Conservation (phyloP, 2,888 invertebrate species). For the Helleia helle region DNA sequence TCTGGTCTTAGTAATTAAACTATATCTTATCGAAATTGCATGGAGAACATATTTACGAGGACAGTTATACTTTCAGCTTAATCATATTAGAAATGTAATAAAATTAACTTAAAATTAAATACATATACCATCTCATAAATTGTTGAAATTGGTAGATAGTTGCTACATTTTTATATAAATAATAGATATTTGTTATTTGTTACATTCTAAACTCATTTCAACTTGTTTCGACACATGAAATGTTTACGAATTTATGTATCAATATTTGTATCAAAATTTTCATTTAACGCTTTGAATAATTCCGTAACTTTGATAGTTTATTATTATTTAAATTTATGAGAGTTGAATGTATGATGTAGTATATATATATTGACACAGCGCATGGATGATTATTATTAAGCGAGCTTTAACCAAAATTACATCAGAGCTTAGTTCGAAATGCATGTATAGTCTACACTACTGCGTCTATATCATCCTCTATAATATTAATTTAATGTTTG, state of each 20-base stretch:
- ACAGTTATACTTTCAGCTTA: not conserved
- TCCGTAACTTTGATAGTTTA: constrained; percentile 1
- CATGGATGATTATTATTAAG: constrained; percentile 1
- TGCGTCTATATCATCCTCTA: not conserved
- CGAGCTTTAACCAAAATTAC: constrained; percentile 3
- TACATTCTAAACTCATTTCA: constrained; percentile 1
- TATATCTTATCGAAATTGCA: constrained; percentile 33
- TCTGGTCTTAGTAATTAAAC: constrained; percentile 26
- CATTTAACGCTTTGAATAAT: constrained; percentile 4
- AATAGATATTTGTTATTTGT: constrained; percentile 5
- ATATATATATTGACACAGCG: not conserved
- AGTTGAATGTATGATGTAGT: constrained; percentile 6
- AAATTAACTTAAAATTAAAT: not conserved
- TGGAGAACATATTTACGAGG: constrained; percentile 23
- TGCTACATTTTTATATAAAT: constrained; percentile 7
- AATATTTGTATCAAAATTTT: not conserved
- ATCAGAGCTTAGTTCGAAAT: not conserved
- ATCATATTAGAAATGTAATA: not conserved
- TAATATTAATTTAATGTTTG: constrained; percentile 6
- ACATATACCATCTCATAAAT: not conserved
- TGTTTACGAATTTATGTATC: constrained; percentile 8
- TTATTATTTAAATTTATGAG: constrained; percentile 6
- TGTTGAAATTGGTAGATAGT: constrained; percentile 8
- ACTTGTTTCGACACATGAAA: constrained; percentile 3
- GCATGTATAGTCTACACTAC: not conserved